These are phyloP conservation scores for Flexamia atlantica DNA, from an alignment of 2,888 invertebrate genomes.

Conservation along the genomic window DNA sequence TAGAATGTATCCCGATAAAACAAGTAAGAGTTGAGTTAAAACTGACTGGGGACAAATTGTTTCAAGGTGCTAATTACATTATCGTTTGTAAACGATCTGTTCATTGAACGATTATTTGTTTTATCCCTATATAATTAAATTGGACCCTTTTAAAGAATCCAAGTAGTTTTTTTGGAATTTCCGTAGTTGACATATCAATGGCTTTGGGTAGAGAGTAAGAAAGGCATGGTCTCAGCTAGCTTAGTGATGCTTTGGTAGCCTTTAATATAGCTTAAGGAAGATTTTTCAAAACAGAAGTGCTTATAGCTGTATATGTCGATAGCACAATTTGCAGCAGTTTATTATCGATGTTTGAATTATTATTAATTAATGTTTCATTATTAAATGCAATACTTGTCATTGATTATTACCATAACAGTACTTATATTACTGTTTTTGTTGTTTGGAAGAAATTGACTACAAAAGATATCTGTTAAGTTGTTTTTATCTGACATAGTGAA, in stretches of 20 bases:
- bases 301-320: conserved; percentile 49
- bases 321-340: conserved; percentile 57
- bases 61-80: not conserved
- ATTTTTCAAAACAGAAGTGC: conserved; percentile 54
- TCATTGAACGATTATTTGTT: not conserved
- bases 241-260: conserved; percentile 58
- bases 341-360: conserved; percentile 33
- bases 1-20: too few species aligned
- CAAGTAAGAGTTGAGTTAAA: too few species aligned
- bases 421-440: conserved; percentile 37
- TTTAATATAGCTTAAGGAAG: conserved; percentile 51
- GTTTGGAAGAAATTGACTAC: conserved; percentile 14
- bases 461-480: conserved; percentile 22
- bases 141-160: conserved; percentile 10
- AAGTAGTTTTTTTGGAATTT: conserved; percentile 35
- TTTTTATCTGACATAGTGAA: conserved; percentile 29
- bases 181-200: conserved; percentile 43
- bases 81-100: not conserved
- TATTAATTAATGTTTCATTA: conserved; percentile 40
- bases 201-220: conserved; percentile 39
- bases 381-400: conserved; percentile 36
- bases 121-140: not conserved
- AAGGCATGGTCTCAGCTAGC: conserved; percentile 18
- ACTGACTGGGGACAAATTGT: not conserved
- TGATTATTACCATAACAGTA: not conserved